Conservation (phyloP, 1,140 invertebrate genomes). For the Thaumetopoea pityocampa region DNA sequence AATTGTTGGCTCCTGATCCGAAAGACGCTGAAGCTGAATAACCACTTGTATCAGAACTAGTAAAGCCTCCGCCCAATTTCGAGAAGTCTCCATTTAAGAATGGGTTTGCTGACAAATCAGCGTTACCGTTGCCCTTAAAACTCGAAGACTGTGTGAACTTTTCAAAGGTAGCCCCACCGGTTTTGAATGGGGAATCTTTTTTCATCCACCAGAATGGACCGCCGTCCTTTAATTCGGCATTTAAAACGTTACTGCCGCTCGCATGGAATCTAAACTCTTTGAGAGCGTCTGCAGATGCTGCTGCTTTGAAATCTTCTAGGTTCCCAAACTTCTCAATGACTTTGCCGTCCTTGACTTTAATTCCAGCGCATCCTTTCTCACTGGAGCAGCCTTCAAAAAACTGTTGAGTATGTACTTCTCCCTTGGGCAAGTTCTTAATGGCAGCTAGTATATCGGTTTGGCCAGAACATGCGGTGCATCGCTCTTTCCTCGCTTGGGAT, state of each 20-base stretch:
- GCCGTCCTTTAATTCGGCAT: slow-evolving; percentile 30
- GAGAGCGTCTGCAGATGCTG: slow-evolving; percentile 39
- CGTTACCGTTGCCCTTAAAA: slow-evolving; percentile 25
- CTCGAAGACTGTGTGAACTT: slow-evolving; percentile 49
- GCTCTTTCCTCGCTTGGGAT: slow-evolving; percentile 41
- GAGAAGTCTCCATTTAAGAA: slow-evolving; percentile 64
- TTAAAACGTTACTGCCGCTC: slow-evolving; percentile 39
- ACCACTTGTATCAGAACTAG: slow-evolving; percentile 14
- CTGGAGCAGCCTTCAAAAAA: slow-evolving; percentile 62
- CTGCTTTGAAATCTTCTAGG: slow-evolving; percentile 48
- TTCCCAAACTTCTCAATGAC: slow-evolving; percentile 62
- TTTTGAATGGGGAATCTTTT: slow-evolving; percentile 74
- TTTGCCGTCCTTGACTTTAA: slow-evolving; percentile 67
- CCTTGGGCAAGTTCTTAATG: slow-evolving; percentile 40
- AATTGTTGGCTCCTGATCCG: slow-evolving; percentile 33
- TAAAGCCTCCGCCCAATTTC: slow-evolving; percentile 31
- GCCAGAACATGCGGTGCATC: slow-evolving; percentile 45
- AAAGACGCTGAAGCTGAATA: slow-evolving; percentile 27
- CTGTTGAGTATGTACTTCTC: slow-evolving; percentile 62
- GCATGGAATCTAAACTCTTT: slow-evolving; percentile 64
- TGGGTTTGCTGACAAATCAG: slow-evolving; percentile 50
- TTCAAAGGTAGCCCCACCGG: slow-evolving; percentile 31
- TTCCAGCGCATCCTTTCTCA: slow-evolving; percentile 65
- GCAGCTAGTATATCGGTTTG: slow-evolving; percentile 46
- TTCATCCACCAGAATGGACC: slow-evolving; percentile 76